Percentiles rank a stretch among this genome's conserved stretches.
phyloP scores from a whole-genome alignment of 2,797 vertebrate species.

The Microctenopoma lineatum region DNA sequence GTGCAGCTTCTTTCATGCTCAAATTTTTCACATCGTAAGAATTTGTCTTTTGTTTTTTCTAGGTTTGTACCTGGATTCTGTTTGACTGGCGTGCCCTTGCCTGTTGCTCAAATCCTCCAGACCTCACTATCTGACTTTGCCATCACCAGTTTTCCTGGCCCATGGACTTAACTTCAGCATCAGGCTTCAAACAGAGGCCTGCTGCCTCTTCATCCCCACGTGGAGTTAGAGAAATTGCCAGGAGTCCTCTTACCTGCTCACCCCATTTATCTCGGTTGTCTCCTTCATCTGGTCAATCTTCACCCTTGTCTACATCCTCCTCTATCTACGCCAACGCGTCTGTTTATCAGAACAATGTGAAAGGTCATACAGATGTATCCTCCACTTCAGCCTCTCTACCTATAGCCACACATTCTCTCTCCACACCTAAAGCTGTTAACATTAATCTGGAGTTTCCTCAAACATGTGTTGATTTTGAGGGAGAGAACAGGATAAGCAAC shows the following conservation, averaged over 20 bases:
- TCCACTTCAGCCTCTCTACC: constrained; percentile 75
- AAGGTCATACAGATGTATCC: constrained; percentile 61
- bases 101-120: constrained; percentile 1
- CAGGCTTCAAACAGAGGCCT: constrained; percentile 75
- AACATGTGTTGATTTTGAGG: constrained; percentile 49
- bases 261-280: constrained; percentile 76
- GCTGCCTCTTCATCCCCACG: constrained; percentile 58
- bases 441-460: constrained; percentile 39
- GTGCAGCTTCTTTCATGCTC: too few relatives aligned
- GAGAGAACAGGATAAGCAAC: constrained; percentile 72
- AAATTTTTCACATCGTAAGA: too few relatives aligned
- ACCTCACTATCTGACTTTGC: constrained; percentile 28
- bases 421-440: constrained; percentile 27
- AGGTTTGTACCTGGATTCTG: constrained; percentile 53
- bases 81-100: constrained; percentile 22
- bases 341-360: constrained; percentile 66
- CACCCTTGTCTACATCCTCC: constrained; percentile 76
- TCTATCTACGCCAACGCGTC: constrained; percentile 62
- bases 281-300: constrained; percentile 76
- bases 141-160: constrained; percentile 36
- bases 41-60: constrained; percentile 19
- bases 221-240: constrained; percentile 61
- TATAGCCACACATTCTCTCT: constrained; percentile 38
- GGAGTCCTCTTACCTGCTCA: constrained; percentile 73
- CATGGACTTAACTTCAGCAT: constrained; percentile 71